Percentiles rank a stretch among this genome's conserved stretches.
Evolutionary conservation across 2,797 vertebrate species (phyloP).

Genomic region (Pogonophryne albipinna): DNA sequence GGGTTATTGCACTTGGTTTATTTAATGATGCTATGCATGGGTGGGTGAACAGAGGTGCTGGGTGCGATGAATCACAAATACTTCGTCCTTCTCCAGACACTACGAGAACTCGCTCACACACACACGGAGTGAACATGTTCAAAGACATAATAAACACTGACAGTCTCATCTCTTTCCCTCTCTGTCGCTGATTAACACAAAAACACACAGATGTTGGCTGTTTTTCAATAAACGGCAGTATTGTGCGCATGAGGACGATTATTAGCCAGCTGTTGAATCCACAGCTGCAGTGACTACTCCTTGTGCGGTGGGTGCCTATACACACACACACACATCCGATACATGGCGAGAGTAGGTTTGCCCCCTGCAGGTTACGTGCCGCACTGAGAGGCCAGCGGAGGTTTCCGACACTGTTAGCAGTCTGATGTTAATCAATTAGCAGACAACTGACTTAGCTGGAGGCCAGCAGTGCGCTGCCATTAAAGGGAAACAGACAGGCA

Average conservation of each 20-base stretch:
- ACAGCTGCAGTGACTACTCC: constrained; percentile 58
- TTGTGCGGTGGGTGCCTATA: constrained; percentile 34
- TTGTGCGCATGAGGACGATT: constrained; percentile 59
- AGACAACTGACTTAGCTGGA: constrained; percentile 65
- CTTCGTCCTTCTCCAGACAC: constrained; percentile 42
- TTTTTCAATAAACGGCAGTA: constrained; percentile 55
- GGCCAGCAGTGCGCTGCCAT: constrained; percentile 53
- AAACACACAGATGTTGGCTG: constrained; percentile 69
- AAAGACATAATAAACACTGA: constrained; percentile 48
- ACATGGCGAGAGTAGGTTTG: constrained; percentile 18
- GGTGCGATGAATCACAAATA: constrained; percentile 52
- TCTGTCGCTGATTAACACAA: constrained; percentile 61
- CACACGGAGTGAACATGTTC: constrained; percentile 2
- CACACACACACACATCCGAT: constrained; percentile 9
- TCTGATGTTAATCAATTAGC: constrained; percentile 78
- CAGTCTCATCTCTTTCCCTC: constrained; percentile 44
- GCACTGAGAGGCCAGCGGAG: constrained; percentile 54
- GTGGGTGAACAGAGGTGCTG: constrained; percentile 47
- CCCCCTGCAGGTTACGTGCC: constrained; percentile 58
- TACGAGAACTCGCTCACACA: constrained; percentile 20
- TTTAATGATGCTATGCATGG: constrained; percentile 74
- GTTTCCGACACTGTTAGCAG: constrained; percentile 64
- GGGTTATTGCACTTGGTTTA: constrained; percentile 66
- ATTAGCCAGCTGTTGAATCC: constrained; percentile 75
- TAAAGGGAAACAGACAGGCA: constrained; percentile 55